Evolutionary conservation across 2,888 invertebrate species (phyloP), one percentile per base, ranked within the genome.

Genomic region (Halocaridina rubra): DNA sequence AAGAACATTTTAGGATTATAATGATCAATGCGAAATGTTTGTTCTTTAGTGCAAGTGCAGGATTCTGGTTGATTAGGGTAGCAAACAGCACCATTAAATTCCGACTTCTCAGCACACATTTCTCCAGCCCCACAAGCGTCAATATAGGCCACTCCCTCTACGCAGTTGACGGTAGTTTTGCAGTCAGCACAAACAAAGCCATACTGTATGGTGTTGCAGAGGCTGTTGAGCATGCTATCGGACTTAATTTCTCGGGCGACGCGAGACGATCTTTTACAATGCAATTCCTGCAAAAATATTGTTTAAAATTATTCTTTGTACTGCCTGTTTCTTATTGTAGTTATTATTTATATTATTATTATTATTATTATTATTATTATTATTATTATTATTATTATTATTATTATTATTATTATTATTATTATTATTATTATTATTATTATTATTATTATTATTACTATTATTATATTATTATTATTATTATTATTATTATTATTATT

Each of bases 121-220:
- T 78, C 67, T 1, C 32, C 53, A 2, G 71, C 5, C 16, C 53
- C 39, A 27, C 81, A 79, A 27, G 67, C 30, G n/a, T 86, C 81
- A 0, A 75, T 53, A 19, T 78, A 86, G 4, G 81, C 86, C 5
- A 33, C 72, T 10, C 86, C 86, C 24, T 81, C 75, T 16, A 86
- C 75, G 24, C 86, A 86, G 75, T 79, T 81, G 53, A 86, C 75
- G n/a, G 81, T 32, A 22, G 86, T 86, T 39, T 75, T 86, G 74
- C 86, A 86, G 75, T 86, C 86, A 24, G 81, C 78, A 72, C 86
- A 86, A n/a, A 86, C 33, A 32, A 86, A 86, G 16, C 57, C 77
- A 46, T 80, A 79, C 13, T 3, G 72, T 29, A n/a, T 22, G 19
- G 39, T 59, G 16, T 61, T 46, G 57, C 86, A 86, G 7, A 81